Evolutionary conservation across 37 sponge, comb jelly and placozoan genomes (phyloP).

Genomic region (Crambe crambe): DNA sequence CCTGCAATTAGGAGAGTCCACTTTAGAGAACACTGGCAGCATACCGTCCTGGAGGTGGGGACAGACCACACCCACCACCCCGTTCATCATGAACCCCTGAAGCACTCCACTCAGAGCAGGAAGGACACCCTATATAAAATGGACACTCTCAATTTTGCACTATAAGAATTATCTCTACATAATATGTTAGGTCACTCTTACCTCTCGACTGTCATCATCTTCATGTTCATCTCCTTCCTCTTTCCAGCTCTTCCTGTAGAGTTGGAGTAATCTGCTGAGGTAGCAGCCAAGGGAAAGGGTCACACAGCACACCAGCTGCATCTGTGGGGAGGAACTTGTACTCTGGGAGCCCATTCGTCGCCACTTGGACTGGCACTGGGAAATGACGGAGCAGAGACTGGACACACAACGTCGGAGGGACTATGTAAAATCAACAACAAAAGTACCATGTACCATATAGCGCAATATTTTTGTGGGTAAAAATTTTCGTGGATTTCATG

Average conservation of each 20-base stretch:
- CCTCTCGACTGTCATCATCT: neutral
- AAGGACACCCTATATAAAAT: neutral
- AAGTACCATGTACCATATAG: too few species aligned
- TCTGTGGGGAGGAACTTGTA: slow-evolving; percentile 2
- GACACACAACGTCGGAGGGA: neutral
- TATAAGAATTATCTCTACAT: too few species aligned
- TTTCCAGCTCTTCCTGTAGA: neutral
- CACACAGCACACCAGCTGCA: slow-evolving; percentile 40
- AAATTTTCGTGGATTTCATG: too few species aligned
- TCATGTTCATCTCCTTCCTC: too few species aligned
- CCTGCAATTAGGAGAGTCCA: slow-evolving; percentile 6
- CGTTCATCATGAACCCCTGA: slow-evolving; percentile 33
- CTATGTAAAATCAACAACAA: neutral
- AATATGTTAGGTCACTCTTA: neutral
- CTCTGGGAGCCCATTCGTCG: slow-evolving; percentile 16
- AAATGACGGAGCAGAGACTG: slow-evolving; percentile 28
- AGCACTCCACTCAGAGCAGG: slow-evolving; percentile 18
- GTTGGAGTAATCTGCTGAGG: slow-evolving; percentile 8
- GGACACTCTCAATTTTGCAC: neutral
- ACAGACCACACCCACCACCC: slow-evolving; percentile 15
- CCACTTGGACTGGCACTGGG: slow-evolving; percentile 68
- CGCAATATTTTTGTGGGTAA: too few species aligned
- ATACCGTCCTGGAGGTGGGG: slow-evolving; percentile 23
- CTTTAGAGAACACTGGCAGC: neutral
- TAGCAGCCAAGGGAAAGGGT: slow-evolving; percentile 16